Percentiles rank a stretch among this genome's conserved stretches.
Evolutionary conservation across 2,113 vertebrate species (phyloP).

Genomic region (Psittacus erithacus): DNA sequence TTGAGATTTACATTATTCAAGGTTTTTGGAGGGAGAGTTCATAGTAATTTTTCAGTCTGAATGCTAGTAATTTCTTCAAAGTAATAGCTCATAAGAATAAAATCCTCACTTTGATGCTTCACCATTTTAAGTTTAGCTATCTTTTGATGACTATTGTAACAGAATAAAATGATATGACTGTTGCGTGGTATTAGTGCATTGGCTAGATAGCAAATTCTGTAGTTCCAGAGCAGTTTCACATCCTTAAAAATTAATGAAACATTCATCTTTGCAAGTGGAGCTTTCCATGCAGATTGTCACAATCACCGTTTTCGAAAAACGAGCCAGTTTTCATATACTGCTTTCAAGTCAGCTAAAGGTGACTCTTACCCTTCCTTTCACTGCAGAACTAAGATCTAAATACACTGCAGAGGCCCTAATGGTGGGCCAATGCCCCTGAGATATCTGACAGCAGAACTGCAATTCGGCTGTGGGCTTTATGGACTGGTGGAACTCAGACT

Average conservation of each 20-base stretch:
- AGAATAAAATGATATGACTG: not conserved
- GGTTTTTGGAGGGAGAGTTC: not conserved
- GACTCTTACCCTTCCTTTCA: not conserved
- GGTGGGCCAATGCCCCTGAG: not conserved
- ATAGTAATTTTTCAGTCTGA: not conserved
- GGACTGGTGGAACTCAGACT: not conserved
- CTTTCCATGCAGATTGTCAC: not conserved
- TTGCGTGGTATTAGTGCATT: not conserved
- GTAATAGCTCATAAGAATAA: not conserved
- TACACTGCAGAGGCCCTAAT: not conserved
- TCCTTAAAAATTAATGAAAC: conserved; percentile 51
- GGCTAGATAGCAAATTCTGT: not conserved
- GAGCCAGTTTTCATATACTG: not conserved
- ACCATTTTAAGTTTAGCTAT: not conserved
- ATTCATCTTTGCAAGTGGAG: conserved; percentile 5
- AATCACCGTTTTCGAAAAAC: not conserved
- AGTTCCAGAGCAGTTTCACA: not conserved
- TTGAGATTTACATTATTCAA: conserved; percentile 29
- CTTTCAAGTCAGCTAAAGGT: not conserved
- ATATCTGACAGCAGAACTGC: not conserved
- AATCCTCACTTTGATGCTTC: not conserved
- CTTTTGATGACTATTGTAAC: not conserved
- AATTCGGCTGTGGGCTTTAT: not conserved
- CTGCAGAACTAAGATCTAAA: not conserved
- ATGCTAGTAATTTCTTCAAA: not conserved